Evolutionary conservation across 2,888 invertebrate genomes (phyloP).

Genomic region (Scaptomyza tumidula): DNA sequence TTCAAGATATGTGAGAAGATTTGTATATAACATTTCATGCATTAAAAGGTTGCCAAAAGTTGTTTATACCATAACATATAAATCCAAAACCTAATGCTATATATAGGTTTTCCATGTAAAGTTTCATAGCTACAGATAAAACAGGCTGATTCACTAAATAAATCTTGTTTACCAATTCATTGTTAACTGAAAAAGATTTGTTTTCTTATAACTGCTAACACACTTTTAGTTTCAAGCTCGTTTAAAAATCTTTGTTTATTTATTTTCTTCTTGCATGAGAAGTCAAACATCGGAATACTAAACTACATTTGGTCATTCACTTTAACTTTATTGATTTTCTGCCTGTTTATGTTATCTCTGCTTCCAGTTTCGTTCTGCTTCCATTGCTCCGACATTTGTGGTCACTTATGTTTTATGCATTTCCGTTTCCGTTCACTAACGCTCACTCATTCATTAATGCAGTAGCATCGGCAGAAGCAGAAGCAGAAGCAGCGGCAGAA

Average conservation of each 20-base stretch:
- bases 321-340: conserved; percentile 38
- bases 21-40: background rate
- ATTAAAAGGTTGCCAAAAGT: background rate
- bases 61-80: background rate
- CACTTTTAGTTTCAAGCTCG: background rate
- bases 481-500: conserved; percentile 3
- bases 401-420: conserved; percentile 62
- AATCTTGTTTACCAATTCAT: too few species aligned
- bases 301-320: background rate
- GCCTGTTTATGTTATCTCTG: conserved; percentile 1
- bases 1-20: background rate
- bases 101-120: too few species aligned
- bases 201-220: background rate
- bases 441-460: conserved; percentile 54
- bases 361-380: background rate
- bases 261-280: background rate
- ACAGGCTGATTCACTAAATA: too few species aligned
- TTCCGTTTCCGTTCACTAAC: conserved; percentile 37
- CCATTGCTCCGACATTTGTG: background rate
- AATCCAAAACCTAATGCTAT: too few species aligned
- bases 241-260: background rate
- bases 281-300: background rate
- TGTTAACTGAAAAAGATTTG: background rate
- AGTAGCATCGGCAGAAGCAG: conserved; percentile 1
- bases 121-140: too few species aligned